phyloP scores from a whole-genome alignment of 2,888 invertebrate species.

The Lochmaea capreae region DNA sequence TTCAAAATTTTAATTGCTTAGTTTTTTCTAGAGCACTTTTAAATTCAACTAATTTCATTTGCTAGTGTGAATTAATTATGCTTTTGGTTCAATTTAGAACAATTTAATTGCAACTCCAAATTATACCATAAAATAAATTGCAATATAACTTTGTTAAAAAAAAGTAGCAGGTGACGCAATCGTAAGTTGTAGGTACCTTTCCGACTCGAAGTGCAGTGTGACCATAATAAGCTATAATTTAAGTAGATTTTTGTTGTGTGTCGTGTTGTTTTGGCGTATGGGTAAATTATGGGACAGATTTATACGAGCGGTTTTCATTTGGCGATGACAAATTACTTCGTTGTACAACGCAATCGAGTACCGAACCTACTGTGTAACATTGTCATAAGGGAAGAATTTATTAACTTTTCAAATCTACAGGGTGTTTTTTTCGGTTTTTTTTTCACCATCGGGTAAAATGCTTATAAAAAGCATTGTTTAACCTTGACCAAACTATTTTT shows the following conservation, averaged over 20 bases:
- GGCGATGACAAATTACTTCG: constrained; percentile 59
- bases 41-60: no score
- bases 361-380: constrained; percentile 57
- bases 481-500: no score
- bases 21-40: no score
- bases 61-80: no score
- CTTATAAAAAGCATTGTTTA: background rate
- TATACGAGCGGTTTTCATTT: constrained; percentile 61
- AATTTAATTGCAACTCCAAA: no score
- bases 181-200: constrained; percentile 11
- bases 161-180: background rate
- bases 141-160: background rate
- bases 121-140: background rate
- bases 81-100: no score
- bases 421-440: constrained; percentile 31
- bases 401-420: constrained; percentile 7
- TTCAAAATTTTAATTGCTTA: no score
- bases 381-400: constrained; percentile 15
- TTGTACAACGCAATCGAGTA: constrained; percentile 46
- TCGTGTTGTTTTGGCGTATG: constrained; percentile 64
- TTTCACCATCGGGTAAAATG: background rate
- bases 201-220: constrained; percentile 50
- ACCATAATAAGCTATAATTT: constrained; percentile 64
- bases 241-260: constrained; percentile 61
- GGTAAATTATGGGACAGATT: constrained; percentile 64